Percentiles rank a stretch among this genome's conserved stretches.
Evolutionary conservation across 2,888 invertebrate genomes (phyloP).

Genomic region (Tanypteryx hageni): DNA sequence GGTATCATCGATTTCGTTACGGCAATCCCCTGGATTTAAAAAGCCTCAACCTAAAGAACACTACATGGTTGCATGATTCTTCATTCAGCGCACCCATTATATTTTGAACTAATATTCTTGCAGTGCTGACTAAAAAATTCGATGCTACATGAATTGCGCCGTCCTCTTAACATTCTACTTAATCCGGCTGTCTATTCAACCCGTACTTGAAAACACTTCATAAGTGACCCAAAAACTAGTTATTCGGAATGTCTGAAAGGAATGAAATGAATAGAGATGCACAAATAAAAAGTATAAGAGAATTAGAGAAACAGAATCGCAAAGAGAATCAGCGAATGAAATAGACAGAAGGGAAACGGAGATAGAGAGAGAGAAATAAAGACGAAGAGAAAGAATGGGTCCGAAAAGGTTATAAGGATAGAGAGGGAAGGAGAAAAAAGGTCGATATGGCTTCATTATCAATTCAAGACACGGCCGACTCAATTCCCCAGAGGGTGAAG

Average conservation of each 20-base stretch:
- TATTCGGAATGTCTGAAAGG: background rate
- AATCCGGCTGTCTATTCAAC: no score
- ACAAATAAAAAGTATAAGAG: background rate
- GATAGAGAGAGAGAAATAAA: background rate
- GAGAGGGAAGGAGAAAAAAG: background rate
- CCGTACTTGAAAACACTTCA: no score
- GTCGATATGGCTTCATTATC: constrained; percentile 58
- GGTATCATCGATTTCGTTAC: no score
- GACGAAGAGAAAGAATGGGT: background rate
- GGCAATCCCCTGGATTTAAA: no score
- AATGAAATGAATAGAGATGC: background rate
- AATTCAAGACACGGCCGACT: constrained; percentile 61
- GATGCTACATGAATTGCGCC: no score
- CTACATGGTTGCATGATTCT: no score
- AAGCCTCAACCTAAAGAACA: no score
- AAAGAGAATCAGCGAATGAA: background rate
- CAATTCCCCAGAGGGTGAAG: constrained; percentile 52
- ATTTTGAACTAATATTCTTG: no score
- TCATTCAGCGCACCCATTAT: no score
- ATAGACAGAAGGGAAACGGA: background rate
- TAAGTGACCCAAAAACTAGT: no score
- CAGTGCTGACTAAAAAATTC: no score
- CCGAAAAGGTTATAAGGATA: background rate
- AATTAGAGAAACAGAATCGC: background rate
- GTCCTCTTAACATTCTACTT: no score